A percentile compares a stretch with the other conserved stretches of the same genome.
These are phyloP conservation scores for Limosa lapponica DNA, from an alignment of 2,797 vertebrate genomes.

Conservation along the genomic window DNA sequence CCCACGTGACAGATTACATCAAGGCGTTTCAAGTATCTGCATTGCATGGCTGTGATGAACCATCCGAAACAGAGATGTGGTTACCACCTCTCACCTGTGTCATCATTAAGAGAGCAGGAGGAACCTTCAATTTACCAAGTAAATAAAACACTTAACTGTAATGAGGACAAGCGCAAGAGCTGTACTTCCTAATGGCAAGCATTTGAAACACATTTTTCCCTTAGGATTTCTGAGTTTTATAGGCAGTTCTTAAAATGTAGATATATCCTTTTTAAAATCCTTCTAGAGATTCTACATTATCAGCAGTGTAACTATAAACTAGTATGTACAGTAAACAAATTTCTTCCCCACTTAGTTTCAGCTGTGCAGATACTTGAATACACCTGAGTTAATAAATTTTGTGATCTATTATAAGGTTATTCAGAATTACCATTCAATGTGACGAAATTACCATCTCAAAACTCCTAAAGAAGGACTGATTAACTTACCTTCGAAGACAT, in stretches of 20 bases:
- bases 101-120: background rate
- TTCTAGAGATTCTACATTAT: background rate
- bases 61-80: background rate
- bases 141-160: background rate
- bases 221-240: background rate
- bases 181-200: background rate
- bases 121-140: background rate
- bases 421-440: background rate
- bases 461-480: background rate
- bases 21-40: background rate
- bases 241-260: background rate
- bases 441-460: background rate
- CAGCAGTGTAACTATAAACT: background rate
- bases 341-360: background rate
- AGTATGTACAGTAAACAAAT: background rate
- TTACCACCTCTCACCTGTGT: background rate
- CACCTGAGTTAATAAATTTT: background rate
- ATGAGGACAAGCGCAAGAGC: background rate
- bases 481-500: conserved; percentile 94
- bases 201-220: background rate
- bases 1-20: background rate
- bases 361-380: background rate
- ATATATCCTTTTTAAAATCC: background rate
- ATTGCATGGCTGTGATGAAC: background rate
- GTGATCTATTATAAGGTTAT: background rate